Conservation (phyloP, 2,888 invertebrate species). For the Cryptocephalus moraei region DNA sequence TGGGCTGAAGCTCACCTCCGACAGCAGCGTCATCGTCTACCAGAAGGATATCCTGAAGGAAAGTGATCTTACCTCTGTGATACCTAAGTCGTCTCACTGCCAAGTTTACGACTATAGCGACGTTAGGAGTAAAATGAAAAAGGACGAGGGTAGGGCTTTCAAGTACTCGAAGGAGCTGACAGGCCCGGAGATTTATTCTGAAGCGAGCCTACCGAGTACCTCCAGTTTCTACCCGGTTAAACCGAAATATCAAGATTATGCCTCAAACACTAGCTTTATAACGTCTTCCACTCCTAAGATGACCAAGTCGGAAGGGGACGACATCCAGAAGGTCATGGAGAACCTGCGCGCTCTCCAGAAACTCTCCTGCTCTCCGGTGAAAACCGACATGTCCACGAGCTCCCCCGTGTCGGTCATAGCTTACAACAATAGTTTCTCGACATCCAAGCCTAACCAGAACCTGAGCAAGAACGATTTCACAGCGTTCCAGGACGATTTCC, state of each 20-base stretch:
- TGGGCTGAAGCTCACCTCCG: constrained; percentile 1
- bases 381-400: constrained; percentile 25
- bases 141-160: background rate
- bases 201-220: background rate
- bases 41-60: constrained; percentile 7
- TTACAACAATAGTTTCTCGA: constrained; percentile 31
- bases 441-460: constrained; percentile 13
- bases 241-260: background rate
- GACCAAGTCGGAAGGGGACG: constrained; percentile 26
- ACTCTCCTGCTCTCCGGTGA: constrained; percentile 30
- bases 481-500: constrained; percentile 35
- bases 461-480: constrained; percentile 10
- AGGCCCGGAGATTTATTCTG: background rate
- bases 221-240: background rate
- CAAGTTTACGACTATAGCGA: constrained; percentile 32
- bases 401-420: constrained; percentile 36
- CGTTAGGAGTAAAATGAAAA: constrained; percentile 4
- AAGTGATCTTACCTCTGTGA: constrained; percentile 13
- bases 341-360: constrained; percentile 40
- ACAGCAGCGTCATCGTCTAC: constrained; percentile 12
- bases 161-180: background rate
- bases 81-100: constrained; percentile 23
- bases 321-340: constrained; percentile 41
- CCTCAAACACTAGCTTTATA: background rate
- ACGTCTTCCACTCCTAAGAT: background rate